Base-by-base conservation (phyloP, 2,113 vertebrate genomes). In the Cynopterus brachyotis region DNA sequence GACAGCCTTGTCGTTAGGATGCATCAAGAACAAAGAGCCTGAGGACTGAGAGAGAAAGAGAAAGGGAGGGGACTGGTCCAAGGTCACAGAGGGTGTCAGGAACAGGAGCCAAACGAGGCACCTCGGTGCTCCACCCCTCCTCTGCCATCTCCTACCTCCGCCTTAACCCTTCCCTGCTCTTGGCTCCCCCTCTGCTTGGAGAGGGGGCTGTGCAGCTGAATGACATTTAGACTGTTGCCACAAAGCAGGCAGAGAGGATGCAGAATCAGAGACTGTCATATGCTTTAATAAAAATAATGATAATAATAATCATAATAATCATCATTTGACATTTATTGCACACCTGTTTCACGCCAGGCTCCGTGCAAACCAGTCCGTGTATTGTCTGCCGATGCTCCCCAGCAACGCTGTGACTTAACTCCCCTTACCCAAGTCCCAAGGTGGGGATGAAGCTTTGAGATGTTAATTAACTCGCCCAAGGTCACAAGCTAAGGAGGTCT, bases 61-160 rank as follows among this genome's bases (percentile, higher is more conserved):
- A 24, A 57, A 62, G 66, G 62, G 45, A 57, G 28, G 66, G 62
- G 45, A 64, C 45, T 50, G n/a, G 80, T 19, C 95, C 97, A 97
- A 98, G 97, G 97, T 97, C 97, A 94, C 53, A 60, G 91, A 96
- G 85, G 94, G 89, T 97, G 80, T 82, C 66, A 53, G 92, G 57
- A 69, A n/a, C 35, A 37, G 80, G 91, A 96, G 28, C 70, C 26
- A 35, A 93, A 35, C 2, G 3, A 22, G 55, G 72, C 32, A 45
- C 30, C 73, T 28, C 30, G 4, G 57, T 0, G 40, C 62, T 11
- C 60, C 55, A 22, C 6, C 88, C 53, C 7, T 12, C 53, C 7
- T 12, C 45, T 6, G n/a, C 26, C 40, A 3, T 30, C 28, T 22
- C 28, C 85, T 17, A 26, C 28, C 32, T 66, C 53, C 28, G 17